phyloP scores from a whole-genome alignment of 92 coral and sea anemone species.

The Paramuricea clavata region DNA sequence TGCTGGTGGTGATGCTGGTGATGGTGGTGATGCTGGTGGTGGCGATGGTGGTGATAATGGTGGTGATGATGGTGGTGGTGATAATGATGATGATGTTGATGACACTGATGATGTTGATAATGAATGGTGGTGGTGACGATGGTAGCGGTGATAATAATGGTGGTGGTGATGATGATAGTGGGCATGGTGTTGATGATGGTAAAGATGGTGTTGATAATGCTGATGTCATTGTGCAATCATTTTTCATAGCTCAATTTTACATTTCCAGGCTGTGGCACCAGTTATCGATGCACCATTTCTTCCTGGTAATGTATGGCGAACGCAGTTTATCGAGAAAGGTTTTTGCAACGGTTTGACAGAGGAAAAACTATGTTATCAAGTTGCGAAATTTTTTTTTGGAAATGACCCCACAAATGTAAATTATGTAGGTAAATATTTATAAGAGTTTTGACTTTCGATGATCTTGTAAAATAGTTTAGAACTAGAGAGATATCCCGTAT shows the following conservation, averaged over 20 bases:
- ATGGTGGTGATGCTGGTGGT: no score
- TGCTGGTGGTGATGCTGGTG: no score
- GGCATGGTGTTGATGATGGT: no score
- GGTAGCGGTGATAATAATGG: background rate
- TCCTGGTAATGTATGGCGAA: constrained; percentile 62
- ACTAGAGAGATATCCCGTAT: no score
- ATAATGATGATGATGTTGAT: no score
- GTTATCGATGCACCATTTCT: constrained; percentile 17
- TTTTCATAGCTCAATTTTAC: background rate
- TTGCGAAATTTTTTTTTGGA: constrained; percentile 78
- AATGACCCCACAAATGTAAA: constrained; percentile 83
- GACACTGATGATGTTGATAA: no score
- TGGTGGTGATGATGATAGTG: background rate
- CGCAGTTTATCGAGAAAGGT: constrained; percentile 68
- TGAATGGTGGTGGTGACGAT: no score
- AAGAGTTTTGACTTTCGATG: no score
- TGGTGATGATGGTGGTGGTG: no score
- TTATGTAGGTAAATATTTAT: constrained; percentile 76
- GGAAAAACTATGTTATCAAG: constrained; percentile 75
- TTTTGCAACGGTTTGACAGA: constrained; percentile 71
- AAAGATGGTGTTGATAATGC: background rate
- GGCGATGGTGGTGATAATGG: no score
- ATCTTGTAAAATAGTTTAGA: no score
- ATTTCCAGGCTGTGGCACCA: constrained; percentile 54
- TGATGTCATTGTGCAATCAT: no score